Conservation (phyloP, 2,888 invertebrate genomes). For the Papilio protenor region DNA sequence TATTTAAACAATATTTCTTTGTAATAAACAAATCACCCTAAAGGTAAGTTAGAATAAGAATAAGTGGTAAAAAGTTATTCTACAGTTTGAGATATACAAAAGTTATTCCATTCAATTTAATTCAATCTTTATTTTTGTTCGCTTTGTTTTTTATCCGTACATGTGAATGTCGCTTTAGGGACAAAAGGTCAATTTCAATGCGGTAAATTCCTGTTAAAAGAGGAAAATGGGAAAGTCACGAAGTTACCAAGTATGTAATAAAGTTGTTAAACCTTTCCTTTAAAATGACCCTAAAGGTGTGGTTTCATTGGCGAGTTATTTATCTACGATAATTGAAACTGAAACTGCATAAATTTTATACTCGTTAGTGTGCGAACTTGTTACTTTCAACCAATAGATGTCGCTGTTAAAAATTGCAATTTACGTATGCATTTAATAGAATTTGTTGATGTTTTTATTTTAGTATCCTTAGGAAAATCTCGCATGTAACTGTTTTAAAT, state of each 20-base stretch:
- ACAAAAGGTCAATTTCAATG: constrained; percentile 2
- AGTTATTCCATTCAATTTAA: not conserved
- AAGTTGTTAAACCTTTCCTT: constrained; percentile 26
- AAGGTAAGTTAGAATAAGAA: too few species aligned
- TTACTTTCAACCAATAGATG: not conserved
- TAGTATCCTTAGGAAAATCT: too few species aligned
- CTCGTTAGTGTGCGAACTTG: not conserved
- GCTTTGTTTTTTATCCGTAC: not conserved
- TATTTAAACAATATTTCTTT: too few species aligned
- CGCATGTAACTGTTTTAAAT: too few species aligned
- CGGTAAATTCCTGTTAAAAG: constrained; percentile 17
- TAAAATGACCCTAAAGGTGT: constrained; percentile 8
- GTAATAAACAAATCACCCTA: too few species aligned
- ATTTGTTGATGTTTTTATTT: too few species aligned
- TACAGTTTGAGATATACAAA: too few species aligned
- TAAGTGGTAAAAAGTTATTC: too few species aligned
- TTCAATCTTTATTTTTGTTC: not conserved
- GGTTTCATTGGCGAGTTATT: not conserved
- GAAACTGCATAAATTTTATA: too few species aligned
- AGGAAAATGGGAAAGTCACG: not conserved
- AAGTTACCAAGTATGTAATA: constrained; percentile 17
- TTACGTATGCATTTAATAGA: too few species aligned
- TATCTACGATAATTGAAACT: not conserved
- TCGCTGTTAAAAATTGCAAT: not conserved
- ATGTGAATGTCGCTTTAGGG: not conserved